Conservation (phyloP, 2,797 vertebrate species). For the Clarias laeviceps region DNA sequence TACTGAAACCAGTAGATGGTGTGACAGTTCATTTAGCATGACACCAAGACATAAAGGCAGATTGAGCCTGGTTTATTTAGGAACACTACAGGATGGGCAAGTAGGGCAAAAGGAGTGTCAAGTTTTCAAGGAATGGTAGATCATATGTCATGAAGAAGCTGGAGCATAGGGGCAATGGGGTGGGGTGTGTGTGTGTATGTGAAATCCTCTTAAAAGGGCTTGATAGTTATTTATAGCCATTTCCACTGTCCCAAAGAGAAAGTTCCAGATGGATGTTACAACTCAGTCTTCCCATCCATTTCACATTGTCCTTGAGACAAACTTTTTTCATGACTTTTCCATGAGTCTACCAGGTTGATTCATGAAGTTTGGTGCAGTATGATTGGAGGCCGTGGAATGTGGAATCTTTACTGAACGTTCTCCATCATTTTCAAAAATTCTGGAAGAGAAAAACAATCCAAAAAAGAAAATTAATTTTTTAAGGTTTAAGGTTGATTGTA, state of each 20-base stretch:
- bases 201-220: constrained; percentile 72
- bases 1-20: not conserved
- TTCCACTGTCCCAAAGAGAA: constrained; percentile 39
- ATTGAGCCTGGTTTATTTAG: constrained; percentile 70
- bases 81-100: constrained; percentile 58
- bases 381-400: constrained; percentile 62
- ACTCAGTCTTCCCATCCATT: constrained; percentile 12
- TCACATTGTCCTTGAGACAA: constrained; percentile 7
- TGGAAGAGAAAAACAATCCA: constrained; percentile 53
- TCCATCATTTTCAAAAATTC: constrained; percentile 85
- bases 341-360: constrained; percentile 4
- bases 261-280: constrained; percentile 20
- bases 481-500: not conserved
- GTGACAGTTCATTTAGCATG: constrained; percentile 28
- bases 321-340: not conserved
- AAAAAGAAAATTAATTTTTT: not conserved
- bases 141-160: constrained; percentile 67
- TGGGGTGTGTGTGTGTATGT: constrained; percentile 20
- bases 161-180: constrained; percentile 53
- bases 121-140: constrained; percentile 52
- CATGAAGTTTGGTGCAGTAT: not conserved
- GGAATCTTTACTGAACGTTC: constrained; percentile 73
- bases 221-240: constrained; percentile 71
- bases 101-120: constrained; percentile 8
- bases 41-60: constrained; percentile 51